phyloP scores from a whole-genome alignment of 2,888 invertebrate species.

The Nomada fucata region DNA sequence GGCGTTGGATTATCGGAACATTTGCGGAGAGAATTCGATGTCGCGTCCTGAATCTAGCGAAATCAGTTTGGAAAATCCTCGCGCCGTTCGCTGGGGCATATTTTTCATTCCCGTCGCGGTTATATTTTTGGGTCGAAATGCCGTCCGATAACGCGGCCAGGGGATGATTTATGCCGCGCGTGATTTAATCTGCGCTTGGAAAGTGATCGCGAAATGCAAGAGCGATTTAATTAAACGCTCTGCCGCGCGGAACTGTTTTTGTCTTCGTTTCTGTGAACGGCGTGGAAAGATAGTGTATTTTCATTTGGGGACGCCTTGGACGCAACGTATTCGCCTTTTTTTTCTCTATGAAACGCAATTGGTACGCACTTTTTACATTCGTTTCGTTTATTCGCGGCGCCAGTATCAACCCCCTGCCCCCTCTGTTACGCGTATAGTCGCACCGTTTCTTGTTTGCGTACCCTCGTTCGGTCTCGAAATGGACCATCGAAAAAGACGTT shows the following conservation, averaged over 20 bases:
- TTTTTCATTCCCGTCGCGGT: slow-evolving; percentile 11
- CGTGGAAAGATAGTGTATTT: not conserved
- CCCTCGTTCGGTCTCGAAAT: slow-evolving; percentile 14
- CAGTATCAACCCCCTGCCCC: too few relatives aligned
- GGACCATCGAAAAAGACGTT: slow-evolving; percentile 40
- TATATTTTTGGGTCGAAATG: slow-evolving; percentile 14
- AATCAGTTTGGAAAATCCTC: slow-evolving; percentile 40
- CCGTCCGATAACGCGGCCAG: not conserved
- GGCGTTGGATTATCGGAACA: slow-evolving; percentile 61
- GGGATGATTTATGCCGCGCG: slow-evolving; percentile 17
- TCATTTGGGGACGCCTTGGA: not conserved
- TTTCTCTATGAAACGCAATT: not conserved
- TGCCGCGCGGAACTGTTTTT: not conserved
- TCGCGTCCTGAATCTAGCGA: slow-evolving; percentile 5
- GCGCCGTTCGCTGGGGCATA: not conserved
- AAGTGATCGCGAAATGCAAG: not conserved
- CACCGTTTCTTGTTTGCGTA: not conserved
- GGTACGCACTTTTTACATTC: not conserved
- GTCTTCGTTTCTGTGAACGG: not conserved
- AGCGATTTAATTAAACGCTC: slow-evolving; percentile 20
- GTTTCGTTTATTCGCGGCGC: too few relatives aligned
- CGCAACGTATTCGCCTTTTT: not conserved
- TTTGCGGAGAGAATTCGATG: slow-evolving; percentile 51
- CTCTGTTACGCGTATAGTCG: not conserved
- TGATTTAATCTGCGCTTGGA: slow-evolving; percentile 19